Base-by-base conservation (phyloP, 2,888 invertebrate species). In the Mesochorus sp. region DNA sequence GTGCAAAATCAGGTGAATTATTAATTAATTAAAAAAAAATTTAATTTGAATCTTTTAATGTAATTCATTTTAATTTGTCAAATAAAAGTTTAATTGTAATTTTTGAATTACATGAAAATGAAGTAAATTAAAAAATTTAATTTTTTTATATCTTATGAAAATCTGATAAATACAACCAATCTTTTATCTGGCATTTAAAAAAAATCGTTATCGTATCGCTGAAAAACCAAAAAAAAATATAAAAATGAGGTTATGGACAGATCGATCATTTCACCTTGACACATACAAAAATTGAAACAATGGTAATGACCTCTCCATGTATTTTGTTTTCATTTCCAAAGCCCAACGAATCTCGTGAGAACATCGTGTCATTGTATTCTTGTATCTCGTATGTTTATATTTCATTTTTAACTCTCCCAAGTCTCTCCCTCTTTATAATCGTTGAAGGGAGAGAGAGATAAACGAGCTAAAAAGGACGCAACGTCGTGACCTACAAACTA, bases 401-500 rank as follows among this genome's bases (percentile, higher is more conserved):
- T 42, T 21, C 17, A 34, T 37, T 39, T 34, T 34, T 12, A n/a
- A 2, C 26, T 10, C 34, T 8, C 37, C 6, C 3, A 44, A 51
- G 1, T 55, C 31, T 21, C 26, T 31, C 14, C 8, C 26, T 28
- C 28, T 70, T 19, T 12, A 14, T 8, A 17, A 39, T 42, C 64
- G 26, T 24, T 55, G 26, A 42, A 61, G 62, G 47, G 59, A n/a
- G 57, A 72, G 68, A 75, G 57, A 51, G 64, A 49, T 34, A 72
- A 49, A 62, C 26, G 57, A 80, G 57, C 55, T 72, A 61, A 70
- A 59, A 70, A 57, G 66, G 70, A 70, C 73, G 74, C 73, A 77
- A 74, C 75, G 78, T 76, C 70, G 72, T 70, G 62, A 34, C 59
- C 64, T 74, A 74, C 47, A 76, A 74, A 70, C 76, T 75, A 74